Percentiles rank a stretch among this genome's conserved stretches.
phyloP scores from a whole-genome alignment of 2,113 vertebrate species.

The Embiotoca jacksoni region DNA sequence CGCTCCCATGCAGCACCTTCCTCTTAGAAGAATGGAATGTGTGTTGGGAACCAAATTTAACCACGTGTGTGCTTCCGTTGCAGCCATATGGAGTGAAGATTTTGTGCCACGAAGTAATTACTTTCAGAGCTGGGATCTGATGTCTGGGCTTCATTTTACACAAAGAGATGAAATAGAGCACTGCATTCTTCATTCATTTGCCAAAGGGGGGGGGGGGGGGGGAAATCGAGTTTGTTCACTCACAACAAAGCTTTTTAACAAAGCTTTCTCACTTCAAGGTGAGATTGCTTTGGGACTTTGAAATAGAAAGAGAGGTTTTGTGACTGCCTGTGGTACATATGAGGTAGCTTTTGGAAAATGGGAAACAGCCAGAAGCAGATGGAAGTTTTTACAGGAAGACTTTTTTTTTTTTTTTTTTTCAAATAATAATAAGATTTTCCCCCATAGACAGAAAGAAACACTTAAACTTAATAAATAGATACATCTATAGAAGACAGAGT shows the following conservation, averaged over 20 bases:
- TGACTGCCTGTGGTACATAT: conserved; percentile 7
- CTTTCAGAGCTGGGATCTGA: conserved; percentile 60
- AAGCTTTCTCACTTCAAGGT: conserved; percentile 45
- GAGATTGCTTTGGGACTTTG: conserved; percentile 22
- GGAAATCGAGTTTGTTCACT: conserved; percentile 25
- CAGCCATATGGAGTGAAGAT: conserved; percentile 50
- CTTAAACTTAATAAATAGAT: background rate
- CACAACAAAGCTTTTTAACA: conserved; percentile 38
- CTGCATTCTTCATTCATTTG: conserved; percentile 38
- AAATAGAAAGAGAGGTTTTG: conserved; percentile 31
- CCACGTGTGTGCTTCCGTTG: conserved; percentile 46
- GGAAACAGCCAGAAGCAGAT: conserved; percentile 24
- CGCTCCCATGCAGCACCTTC: conserved; percentile 39
- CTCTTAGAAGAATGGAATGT: conserved; percentile 62
- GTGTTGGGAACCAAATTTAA: conserved; percentile 32
- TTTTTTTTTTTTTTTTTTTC: conserved; percentile 18
- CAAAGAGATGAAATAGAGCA: conserved; percentile 17
- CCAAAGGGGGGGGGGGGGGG: conserved; percentile 25
- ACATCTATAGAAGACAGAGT: no score
- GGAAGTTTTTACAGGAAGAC: background rate
- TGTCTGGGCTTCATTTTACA: conserved; percentile 40
- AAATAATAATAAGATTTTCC: conserved; percentile 12
- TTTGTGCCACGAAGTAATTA: conserved; percentile 54
- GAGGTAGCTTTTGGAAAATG: conserved; percentile 24
- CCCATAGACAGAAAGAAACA: background rate